Evolutionary conservation across 2,888 invertebrate genomes (phyloP), one percentile per base, ranked within the genome.

Genomic region (Mesorhabditis sp.): DNA sequence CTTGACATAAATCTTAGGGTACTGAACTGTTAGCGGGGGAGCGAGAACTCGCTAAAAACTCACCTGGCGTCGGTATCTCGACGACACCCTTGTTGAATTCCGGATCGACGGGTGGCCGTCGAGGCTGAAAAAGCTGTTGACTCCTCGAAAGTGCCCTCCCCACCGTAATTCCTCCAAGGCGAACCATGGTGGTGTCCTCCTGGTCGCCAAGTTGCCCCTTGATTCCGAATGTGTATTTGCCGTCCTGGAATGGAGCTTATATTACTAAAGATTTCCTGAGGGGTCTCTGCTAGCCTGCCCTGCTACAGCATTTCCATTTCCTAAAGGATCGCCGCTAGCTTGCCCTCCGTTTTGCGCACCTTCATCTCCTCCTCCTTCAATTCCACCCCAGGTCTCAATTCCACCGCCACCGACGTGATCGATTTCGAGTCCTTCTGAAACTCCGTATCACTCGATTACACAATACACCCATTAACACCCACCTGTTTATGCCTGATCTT

Each of bases 21-120:
- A 2, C 28, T 28, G 28, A 28, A 28, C 28, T 28, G 28, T 28
- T 28, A 28, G 28, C 28, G 28, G 28, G 28, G 28, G 28, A 28
- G 28, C 28, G 28, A 28, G 28, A 28, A 28, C 28, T 28, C 28
- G 1, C 28, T 28, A 50, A 13, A 50, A 50, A 10, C n/a, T 50
- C n/a, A 50, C 58, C n/a, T 50, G 58, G 58, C 1, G 58, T 50
- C 58, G n/a, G n/a, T 10, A 50, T 50, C 58, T 50, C 58, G n/a
- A 50, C 58, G 2, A 50, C 58, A n/a, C 58, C 58, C n/a, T 50
- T 50, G n/a, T 50, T 50, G n/a, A 50, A 50, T 50, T 50, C 58
- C 58, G 7, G 10, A 13, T 50, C 58, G 7, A 13, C n/a, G 10
- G 58, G 10, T 50, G 28, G 28, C 28, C 28, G 28, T 50, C 7